Base-by-base conservation (phyloP, 2,113 vertebrate species). In the Percopsis transmontana region DNA sequence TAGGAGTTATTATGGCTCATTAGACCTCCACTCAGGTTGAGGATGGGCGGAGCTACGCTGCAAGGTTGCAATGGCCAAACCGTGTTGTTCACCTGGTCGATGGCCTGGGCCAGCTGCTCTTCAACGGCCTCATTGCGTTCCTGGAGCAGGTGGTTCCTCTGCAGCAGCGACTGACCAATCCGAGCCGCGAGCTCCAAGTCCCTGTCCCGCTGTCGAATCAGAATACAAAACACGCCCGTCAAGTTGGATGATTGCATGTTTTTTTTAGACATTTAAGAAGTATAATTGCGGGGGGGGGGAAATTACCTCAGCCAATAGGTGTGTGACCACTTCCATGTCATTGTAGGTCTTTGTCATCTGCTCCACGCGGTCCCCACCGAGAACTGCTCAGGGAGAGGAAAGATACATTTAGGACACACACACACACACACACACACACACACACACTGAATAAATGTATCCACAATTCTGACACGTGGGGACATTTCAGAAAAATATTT, bases 131-230 rank as follows among this genome's bases (percentile, higher is more conserved):
- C 96, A 52, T 96, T 99, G 71, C 96, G 94, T 71, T 98, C 96
- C 4, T 93, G 93, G 66, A 99, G 87, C 44, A 94, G 88, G 62
- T 96, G 94, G 77, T 98, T 99, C 61, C 96, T 91, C 77, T 97
- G 96, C 51, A 99, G 88, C 18, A 99, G 95, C 1, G 96, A 98
- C 86, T 99, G 96, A 42, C 97, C 97, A 74, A 99, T 98, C 41
- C 97, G 94, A 45, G 97, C 97, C 5, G 97, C 97, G 66, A 99
- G 86, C 80, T 99, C 97, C 87, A 99, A 87, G 86, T 99, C 96
- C 55, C 95, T 93, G 87, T 99, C 96, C 45, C 95, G 93, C 97
- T 99, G 90, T 18, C 21, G 52, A 75, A 76, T 19, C 0, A 77
- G 2, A 70, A 20, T 10, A 50, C n/a, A 50, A n/a, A 20, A 21